Base-by-base conservation (phyloP, 2,113 vertebrate species). In the Etheostoma spectabile region DNA sequence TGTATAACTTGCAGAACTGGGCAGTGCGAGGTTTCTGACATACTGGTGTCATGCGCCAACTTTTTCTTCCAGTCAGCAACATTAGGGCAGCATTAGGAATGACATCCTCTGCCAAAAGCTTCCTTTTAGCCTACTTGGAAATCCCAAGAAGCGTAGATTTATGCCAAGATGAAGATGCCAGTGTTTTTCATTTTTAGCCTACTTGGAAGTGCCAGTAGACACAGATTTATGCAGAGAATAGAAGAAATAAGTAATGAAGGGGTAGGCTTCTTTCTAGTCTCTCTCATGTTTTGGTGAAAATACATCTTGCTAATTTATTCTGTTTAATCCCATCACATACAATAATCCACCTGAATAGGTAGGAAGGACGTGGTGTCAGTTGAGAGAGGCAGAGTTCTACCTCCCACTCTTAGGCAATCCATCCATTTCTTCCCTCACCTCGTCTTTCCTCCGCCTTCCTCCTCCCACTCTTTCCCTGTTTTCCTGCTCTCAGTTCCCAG, bases 41-140 rank as follows among this genome's bases (percentile, higher is more conserved):
- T 69, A 68, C 76, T 73, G 42, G 59, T 62, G 60, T 72, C 67
- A 61, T 10, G 60, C 57, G 90, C 92, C 90, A 93, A 91, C 89
- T 88, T 86, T 83, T 85, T 74, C 86, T 83, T 19, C 62, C 79
- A 88, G 88, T 92, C 93, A 92, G 83, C 90, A 92, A 85, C 85
- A 77, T 84, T 67, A 72, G 83, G 77, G 80, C 77, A 88, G 76
- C 27, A 82, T 88, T 86, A 88, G 87, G 78, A 87, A 86, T 74
- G 86, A 88, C 91, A 86, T 80, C 79, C 74, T 82, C 88, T 93
- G 91, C 92, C 93, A 94, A 66, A 88, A 86, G 81, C 79, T 86
- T 89, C 79, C 85, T 93, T 92, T 91, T 91, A 91, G 87, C 90
- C 85, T 91, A 89, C 89, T 92, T 93, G 86, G 90, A 93, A 92